phyloP scores from a whole-genome alignment of 1,140 invertebrate genomes.

The Aphaenogaster rudis region DNA sequence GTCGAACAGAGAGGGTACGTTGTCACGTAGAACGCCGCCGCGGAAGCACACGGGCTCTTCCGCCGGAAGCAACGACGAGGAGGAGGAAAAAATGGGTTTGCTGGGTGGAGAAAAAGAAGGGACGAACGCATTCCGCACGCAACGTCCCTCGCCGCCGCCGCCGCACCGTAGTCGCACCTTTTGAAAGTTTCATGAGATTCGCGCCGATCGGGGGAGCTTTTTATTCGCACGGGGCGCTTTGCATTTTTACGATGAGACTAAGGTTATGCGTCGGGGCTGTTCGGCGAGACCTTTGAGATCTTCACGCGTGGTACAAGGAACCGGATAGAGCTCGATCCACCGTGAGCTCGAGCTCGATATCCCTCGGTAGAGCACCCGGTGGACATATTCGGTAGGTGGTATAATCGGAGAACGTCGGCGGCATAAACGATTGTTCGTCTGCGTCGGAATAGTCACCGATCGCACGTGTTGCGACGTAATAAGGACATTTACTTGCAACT shows the following conservation, averaged over 20 bases:
- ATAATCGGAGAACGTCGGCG: background rate
- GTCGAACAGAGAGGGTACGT: constrained; percentile 32
- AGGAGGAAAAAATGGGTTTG: constrained; percentile 21
- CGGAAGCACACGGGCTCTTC: constrained; percentile 44
- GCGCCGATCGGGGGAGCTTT: constrained; percentile 76
- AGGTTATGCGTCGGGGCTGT: constrained; percentile 72
- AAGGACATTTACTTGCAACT: constrained; percentile 20
- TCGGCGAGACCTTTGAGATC: constrained; percentile 73
- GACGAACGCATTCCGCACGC: constrained; percentile 75
- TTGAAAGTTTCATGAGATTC: constrained; percentile 79
- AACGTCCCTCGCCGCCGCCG: constrained; percentile 53
- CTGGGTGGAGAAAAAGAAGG: constrained; percentile 28
- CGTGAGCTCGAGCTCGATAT: constrained; percentile 50
- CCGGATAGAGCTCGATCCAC: constrained; percentile 34
- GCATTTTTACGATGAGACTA: constrained; percentile 78
- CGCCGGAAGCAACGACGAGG: constrained; percentile 55
- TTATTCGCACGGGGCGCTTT: constrained; percentile 76
- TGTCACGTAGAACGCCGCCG: constrained; percentile 20
- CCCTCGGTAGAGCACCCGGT: constrained; percentile 21
- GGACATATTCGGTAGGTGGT: constrained; percentile 47
- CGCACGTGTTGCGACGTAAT: constrained; percentile 30
- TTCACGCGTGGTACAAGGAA: constrained; percentile 44
- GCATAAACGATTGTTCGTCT: constrained; percentile 47
- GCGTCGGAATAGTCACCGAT: background rate
- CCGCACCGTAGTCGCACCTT: constrained; percentile 63